phyloP scores from a whole-genome alignment of 1,140 invertebrate species.

The Latrodectus geometricus region DNA sequence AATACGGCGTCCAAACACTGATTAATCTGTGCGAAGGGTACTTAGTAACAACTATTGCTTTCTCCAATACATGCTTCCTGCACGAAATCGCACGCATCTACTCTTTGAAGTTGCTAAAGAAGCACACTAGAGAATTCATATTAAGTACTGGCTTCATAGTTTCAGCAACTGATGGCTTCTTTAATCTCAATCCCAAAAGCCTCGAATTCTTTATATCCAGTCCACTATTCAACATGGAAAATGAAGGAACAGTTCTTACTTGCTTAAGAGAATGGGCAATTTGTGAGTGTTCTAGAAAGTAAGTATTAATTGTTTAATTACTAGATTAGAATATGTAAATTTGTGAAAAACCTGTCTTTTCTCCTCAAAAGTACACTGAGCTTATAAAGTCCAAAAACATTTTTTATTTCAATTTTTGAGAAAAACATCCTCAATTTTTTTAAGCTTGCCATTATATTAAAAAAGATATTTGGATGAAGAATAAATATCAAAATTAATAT shows the following conservation, averaged over 20 bases:
- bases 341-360: no score
- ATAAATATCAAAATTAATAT: no score
- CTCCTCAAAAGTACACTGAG: no score
- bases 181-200: background rate
- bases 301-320: background rate
- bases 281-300: slow-evolving; percentile 31
- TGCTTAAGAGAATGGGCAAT: slow-evolving; percentile 36
- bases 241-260: slow-evolving; percentile 13
- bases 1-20: slow-evolving; percentile 28
- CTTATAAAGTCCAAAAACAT: no score
- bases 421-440: no score
- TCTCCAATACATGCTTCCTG: slow-evolving; percentile 21
- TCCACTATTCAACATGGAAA: slow-evolving; percentile 14
- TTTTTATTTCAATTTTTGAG: no score
- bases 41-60: background rate
- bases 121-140: background rate
- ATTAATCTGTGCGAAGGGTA: slow-evolving; percentile 1
- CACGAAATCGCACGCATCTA: slow-evolving; percentile 18
- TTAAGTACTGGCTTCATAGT: slow-evolving; percentile 23
- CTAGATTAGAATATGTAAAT: no score
- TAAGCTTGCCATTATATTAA: no score
- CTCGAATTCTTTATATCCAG: slow-evolving; percentile 4
- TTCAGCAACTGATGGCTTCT: slow-evolving; percentile 24
- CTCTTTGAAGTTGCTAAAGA: background rate
- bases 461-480: no score